These are phyloP conservation scores for Gortyna flavago DNA, from an alignment of 2,888 invertebrate species.

Conservation along the genomic window DNA sequence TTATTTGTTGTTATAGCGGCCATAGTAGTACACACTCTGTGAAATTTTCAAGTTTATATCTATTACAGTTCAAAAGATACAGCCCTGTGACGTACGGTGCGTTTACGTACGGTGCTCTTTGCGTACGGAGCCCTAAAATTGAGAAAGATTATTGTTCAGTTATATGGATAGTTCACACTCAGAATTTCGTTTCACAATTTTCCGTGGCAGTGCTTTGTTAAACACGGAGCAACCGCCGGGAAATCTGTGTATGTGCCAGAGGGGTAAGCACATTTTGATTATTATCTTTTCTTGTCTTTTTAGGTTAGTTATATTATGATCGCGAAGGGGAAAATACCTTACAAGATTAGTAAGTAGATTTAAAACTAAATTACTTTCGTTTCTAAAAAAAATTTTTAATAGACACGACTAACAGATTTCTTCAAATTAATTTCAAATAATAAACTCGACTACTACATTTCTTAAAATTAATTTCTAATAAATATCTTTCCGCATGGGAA, in stretches of 20 bases:
- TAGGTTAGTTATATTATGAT: background rate
- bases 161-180: background rate
- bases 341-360: background rate
- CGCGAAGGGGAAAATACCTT: background rate
- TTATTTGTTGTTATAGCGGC: background rate
- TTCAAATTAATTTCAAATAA: too few species aligned
- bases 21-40: background rate
- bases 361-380: background rate
- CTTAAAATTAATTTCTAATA: too few species aligned
- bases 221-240: slow-evolving; percentile 22
- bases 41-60: background rate
- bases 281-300: slow-evolving; percentile 8
- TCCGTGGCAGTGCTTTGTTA: background rate
- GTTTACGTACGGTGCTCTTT: background rate
- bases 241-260: slow-evolving; percentile 26
- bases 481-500: too few species aligned
- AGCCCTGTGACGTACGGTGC: background rate
- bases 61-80: background rate
- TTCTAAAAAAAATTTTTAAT: background rate
- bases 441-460: too few species aligned
- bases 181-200: slow-evolving; percentile 10
- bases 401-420: background rate
- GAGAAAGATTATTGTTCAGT: background rate
- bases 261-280: slow-evolving; percentile 8
- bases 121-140: background rate